Conservation (phyloP, 1,140 invertebrate genomes). For the Trissolcus basalis region DNA sequence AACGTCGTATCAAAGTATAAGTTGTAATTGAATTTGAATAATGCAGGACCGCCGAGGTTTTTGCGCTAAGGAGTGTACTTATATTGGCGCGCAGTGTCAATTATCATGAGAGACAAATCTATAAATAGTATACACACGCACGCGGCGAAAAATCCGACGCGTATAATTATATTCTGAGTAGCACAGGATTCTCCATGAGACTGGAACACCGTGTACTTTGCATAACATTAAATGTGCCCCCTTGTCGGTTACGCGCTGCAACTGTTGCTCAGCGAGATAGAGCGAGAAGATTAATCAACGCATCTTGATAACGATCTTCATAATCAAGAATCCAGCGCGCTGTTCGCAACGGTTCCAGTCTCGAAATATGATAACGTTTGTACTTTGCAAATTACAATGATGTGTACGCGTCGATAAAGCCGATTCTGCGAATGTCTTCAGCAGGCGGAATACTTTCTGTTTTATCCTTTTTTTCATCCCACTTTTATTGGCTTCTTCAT, state of each 20-base stretch:
- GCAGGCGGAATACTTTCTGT: too few species aligned
- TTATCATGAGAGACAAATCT: constrained; percentile 53
- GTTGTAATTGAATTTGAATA: constrained; percentile 34
- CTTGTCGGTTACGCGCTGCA: constrained; percentile 55
- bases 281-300: constrained; percentile 62
- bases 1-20: constrained; percentile 28
- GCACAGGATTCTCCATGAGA: constrained; percentile 60
- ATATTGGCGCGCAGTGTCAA: constrained; percentile 38
- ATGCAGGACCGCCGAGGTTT: constrained; percentile 25
- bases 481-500: too few species aligned
- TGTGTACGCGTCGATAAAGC: constrained; percentile 4
- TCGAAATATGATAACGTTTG: constrained; percentile 52
- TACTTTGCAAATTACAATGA: constrained; percentile 34
- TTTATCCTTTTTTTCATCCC: background rate
- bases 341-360: constrained; percentile 37
- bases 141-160: constrained; percentile 49
- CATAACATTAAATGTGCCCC: constrained; percentile 60
- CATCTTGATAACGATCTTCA: constrained; percentile 57
- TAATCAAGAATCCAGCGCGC: constrained; percentile 47
- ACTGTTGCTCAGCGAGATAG: constrained; percentile 59
- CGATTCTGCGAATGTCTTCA: background rate
- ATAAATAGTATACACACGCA: constrained; percentile 52
- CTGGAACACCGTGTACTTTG: constrained; percentile 64
- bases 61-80: constrained; percentile 43
- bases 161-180: constrained; percentile 63